Evolutionary conservation across 1,140 invertebrate species (phyloP).

Genomic region (Stenopsyche tienmushanensis): DNA sequence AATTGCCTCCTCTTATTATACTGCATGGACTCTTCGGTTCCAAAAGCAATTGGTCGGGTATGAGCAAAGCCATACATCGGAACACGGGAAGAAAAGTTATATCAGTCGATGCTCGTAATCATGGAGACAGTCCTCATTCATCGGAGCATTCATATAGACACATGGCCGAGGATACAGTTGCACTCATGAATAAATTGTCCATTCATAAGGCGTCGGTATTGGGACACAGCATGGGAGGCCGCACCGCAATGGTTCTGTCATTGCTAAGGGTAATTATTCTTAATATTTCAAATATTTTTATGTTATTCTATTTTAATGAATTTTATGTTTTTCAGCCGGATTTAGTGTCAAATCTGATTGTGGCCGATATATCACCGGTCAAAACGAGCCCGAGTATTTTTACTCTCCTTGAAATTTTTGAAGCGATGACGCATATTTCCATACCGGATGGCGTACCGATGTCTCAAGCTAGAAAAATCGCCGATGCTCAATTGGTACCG

Average conservation of each 20-base stretch:
- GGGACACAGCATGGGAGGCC: slow-evolving; percentile 91
- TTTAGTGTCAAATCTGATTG: slow-evolving; percentile 73
- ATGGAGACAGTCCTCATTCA: slow-evolving; percentile 85
- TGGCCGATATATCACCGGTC: slow-evolving; percentile 83
- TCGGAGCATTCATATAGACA: slow-evolving; percentile 67
- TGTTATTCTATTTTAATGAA: slow-evolving; percentile 1
- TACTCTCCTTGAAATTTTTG: slow-evolving; percentile 65
- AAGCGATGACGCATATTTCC: slow-evolving; percentile 62
- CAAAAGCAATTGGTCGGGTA: slow-evolving; percentile 77
- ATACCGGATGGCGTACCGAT: slow-evolving; percentile 62
- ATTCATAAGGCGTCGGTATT: slow-evolving; percentile 68
- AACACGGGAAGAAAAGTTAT: slow-evolving; percentile 69
- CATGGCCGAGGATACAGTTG: slow-evolving; percentile 72
- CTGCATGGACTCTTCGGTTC: slow-evolving; percentile 84
- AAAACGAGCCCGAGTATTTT: slow-evolving; percentile 63
- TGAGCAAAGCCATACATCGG: slow-evolving; percentile 72
- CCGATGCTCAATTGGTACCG: slow-evolving; percentile 51
- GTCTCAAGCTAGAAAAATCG: slow-evolving; percentile 63
- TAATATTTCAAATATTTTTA: neutral
- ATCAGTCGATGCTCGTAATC: slow-evolving; percentile 84
- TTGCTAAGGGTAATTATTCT: slow-evolving; percentile 44
- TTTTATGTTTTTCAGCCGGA: slow-evolving; percentile 63
- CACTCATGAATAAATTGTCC: slow-evolving; percentile 63
- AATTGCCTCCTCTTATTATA: slow-evolving; percentile 68
- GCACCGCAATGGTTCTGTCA: slow-evolving; percentile 78